A percentile compares a stretch with the other conserved stretches of the same genome.
phyloP scores from a whole-genome alignment of 1,140 invertebrate species.

The Nasonia giraulti region DNA sequence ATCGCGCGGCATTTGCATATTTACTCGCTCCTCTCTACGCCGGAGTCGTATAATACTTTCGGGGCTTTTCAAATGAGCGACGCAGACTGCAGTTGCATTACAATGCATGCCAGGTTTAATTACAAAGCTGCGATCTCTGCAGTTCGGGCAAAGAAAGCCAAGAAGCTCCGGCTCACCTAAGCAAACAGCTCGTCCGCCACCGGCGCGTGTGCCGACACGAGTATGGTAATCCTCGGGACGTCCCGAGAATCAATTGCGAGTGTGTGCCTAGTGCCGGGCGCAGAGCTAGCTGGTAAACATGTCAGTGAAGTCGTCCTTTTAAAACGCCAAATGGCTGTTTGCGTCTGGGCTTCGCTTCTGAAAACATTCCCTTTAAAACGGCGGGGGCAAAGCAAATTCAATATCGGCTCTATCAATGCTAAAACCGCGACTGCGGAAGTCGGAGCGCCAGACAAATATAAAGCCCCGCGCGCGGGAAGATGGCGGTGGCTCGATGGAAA shows the following conservation, averaged over 20 bases:
- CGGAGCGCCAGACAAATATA: constrained; percentile 33
- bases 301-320: constrained; percentile 52
- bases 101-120: too few species aligned
- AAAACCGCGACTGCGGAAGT: constrained; percentile 36
- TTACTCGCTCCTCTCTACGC: not conserved
- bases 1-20: constrained; percentile 64
- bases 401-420: constrained; percentile 30
- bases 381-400: not conserved
- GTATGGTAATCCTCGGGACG: constrained; percentile 6
- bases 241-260: not conserved
- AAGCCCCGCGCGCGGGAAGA: too few species aligned
- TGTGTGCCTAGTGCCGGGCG: not conserved
- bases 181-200: not conserved
- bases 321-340: constrained; percentile 3
- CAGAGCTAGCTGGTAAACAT: constrained; percentile 49
- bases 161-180: not conserved
- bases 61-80: too few species aligned
- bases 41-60: not conserved
- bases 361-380: too few species aligned
- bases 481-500: constrained; percentile 43
- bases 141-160: not conserved
- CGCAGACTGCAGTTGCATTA: too few species aligned
- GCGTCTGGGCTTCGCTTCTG: too few species aligned
- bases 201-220: not conserved
- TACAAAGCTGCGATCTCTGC: too few species aligned